phyloP scores from a whole-genome alignment of 2,113 vertebrate species.

The Pituophis catenifer region DNA sequence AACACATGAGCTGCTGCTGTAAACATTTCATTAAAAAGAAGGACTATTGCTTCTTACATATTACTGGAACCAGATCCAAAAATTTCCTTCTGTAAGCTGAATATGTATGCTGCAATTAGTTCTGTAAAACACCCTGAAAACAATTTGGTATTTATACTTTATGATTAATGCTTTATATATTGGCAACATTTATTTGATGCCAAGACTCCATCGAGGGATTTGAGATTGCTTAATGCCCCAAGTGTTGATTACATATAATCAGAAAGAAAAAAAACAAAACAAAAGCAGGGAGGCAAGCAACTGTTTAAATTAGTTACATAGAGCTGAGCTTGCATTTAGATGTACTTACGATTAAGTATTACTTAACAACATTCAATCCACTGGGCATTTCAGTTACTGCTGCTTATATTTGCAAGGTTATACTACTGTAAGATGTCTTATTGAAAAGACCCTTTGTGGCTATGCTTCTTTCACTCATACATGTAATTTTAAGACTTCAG shows the following conservation, averaged over 20 bases:
- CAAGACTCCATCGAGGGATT: conserved; percentile 20
- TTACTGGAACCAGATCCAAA: conserved; percentile 5
- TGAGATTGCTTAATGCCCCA: conserved; percentile 26
- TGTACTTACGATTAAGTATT: background rate
- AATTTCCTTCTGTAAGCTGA: background rate
- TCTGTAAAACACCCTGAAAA: conserved; percentile 38
- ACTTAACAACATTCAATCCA: background rate
- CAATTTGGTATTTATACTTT: conserved; percentile 35
- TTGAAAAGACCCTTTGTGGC: background rate
- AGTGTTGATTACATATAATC: conserved; percentile 1
- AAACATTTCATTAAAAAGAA: conserved; percentile 12
- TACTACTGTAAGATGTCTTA: background rate
- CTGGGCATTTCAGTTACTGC: background rate
- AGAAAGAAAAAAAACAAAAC: background rate
- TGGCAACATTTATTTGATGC: conserved; percentile 7
- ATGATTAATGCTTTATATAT: conserved; percentile 35
- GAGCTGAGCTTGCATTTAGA: background rate
- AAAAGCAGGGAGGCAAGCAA: background rate
- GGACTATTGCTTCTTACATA: background rate
- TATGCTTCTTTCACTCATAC: background rate
- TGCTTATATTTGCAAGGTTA: background rate
- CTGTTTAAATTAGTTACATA: conserved; percentile 24
- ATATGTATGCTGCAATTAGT: conserved; percentile 5
- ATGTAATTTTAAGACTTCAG: background rate
- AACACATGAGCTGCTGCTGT: conserved; percentile 14